These are phyloP conservation scores for Drosophila helvetica DNA, from an alignment of 2,888 invertebrate genomes.

Conservation along the genomic window DNA sequence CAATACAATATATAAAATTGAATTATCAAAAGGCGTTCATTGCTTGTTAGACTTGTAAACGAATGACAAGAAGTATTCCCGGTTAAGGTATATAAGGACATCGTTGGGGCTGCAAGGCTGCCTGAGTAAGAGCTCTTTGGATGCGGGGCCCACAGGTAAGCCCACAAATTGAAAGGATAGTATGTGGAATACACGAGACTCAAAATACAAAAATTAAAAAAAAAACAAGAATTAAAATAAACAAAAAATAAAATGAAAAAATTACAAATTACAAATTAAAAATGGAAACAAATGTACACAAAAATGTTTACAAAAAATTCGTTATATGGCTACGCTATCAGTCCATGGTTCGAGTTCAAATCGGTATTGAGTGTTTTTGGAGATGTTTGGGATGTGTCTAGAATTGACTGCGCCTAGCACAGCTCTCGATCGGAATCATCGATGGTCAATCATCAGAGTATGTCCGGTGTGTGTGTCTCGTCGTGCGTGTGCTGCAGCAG, in stretches of 20 bases:
- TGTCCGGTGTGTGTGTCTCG: slow-evolving; percentile 84
- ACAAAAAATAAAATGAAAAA: slow-evolving; percentile 24
- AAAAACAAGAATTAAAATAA: not conserved
- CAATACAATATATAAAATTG: slow-evolving; percentile 40
- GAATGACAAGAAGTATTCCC: slow-evolving; percentile 54
- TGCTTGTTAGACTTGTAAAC: slow-evolving; percentile 46
- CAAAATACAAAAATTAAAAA: slow-evolving; percentile 5
- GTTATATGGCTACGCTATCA: slow-evolving; percentile 80
- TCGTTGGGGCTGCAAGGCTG: slow-evolving; percentile 54
- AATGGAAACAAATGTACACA: slow-evolving; percentile 55
- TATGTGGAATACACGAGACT: slow-evolving; percentile 13
- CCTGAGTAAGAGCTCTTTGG: slow-evolving; percentile 68
- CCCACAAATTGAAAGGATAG: slow-evolving; percentile 17
- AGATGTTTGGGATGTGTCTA: slow-evolving; percentile 41
- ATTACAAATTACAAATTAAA: slow-evolving; percentile 27
- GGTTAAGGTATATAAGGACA: slow-evolving; percentile 57
- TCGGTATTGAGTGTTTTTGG: slow-evolving; percentile 58
- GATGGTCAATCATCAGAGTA: slow-evolving; percentile 83
- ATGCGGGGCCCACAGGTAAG: slow-evolving; percentile 30
- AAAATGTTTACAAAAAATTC: slow-evolving; percentile 64
- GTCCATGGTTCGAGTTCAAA: slow-evolving; percentile 77
- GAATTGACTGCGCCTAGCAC: slow-evolving; percentile 65
- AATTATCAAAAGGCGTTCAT: slow-evolving; percentile 53
- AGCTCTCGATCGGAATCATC: slow-evolving; percentile 62
- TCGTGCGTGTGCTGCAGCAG: slow-evolving; percentile 85